Percentiles rank a stretch among this genome's conserved stretches.
Evolutionary conservation across 2,888 invertebrate species (phyloP).

Genomic region (Synergus laeviventris): DNA sequence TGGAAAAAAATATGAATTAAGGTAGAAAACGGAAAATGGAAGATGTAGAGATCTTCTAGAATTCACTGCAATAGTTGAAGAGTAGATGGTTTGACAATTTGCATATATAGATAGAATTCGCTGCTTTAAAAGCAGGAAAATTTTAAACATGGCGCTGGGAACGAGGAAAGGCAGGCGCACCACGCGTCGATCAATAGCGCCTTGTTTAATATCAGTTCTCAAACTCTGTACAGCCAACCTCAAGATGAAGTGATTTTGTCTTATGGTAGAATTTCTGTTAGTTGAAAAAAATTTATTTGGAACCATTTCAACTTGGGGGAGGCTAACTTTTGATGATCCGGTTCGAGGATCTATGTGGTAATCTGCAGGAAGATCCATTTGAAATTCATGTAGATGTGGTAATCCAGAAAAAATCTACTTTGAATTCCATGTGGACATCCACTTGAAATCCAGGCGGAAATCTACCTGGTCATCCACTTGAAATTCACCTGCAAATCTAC

Average conservation of each 20-base stretch:
- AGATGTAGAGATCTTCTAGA: background rate
- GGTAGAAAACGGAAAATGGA: background rate
- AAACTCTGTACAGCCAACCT: conserved; percentile 68
- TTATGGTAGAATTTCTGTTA: background rate
- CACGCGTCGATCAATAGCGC: conserved; percentile 74
- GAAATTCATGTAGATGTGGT: too few species aligned
- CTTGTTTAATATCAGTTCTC: conserved; percentile 75
- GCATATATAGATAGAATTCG: conserved; percentile 31
- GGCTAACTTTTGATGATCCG: background rate
- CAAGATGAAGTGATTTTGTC: conserved; percentile 56
- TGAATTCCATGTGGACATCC: too few species aligned
- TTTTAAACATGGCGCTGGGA: conserved; percentile 74
- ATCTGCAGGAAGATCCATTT: too few species aligned
- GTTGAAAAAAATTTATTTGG: background rate
- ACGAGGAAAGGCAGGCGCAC: conserved; percentile 67
- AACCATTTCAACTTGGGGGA: background rate
- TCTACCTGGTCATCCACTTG: too few species aligned
- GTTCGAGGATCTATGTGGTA: background rate
- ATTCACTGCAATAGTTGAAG: background rate
- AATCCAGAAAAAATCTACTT: too few species aligned
- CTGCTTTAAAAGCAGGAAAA: conserved; percentile 61
- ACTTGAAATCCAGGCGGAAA: too few species aligned
- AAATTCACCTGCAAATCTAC: too few species aligned
- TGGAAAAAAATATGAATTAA: background rate
- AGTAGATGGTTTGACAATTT: background rate